Evolutionary conservation across 2,113 vertebrate species (phyloP), one percentile per base, ranked within the genome.

Genomic region (Syrmaticus mikado): DNA sequence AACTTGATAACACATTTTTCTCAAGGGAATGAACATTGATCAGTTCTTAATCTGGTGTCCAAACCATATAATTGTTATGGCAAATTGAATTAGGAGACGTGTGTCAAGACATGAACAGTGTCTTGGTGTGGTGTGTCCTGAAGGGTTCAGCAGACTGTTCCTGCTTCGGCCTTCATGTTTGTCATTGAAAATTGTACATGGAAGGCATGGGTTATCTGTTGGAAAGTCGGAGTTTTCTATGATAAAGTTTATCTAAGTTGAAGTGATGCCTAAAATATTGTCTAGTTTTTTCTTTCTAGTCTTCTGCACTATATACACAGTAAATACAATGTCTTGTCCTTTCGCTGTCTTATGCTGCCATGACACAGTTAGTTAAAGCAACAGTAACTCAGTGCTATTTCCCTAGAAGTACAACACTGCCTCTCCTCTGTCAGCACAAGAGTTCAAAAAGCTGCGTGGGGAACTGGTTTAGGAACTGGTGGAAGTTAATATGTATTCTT

Each of bases 331-430:
- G 28, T 45, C 2, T 34, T 80, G 45, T 67, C 2, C 14, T 40
- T 61, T 76, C 2, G 5, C 68, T 68, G 22, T 13, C 6, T 30
- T 52, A 13, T 3, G 6, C 25, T 86, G 43, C 50, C 2, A 1
- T 71, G 24, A 46, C 13, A 13, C 7, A 34, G 25, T 72, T 68
- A 57, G 21, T 34, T 78, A 28, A 61, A 46, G 11, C 13, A 2
- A 2, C 1, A 8, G 1, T 16, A 48, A 61, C 30, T 74, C 40
- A 68, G 74, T 8, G 2, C 30, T 16, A 40, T 79, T 84, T 68
- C 41, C 16, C 45, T 22, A 46, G 27, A 48, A 30, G 28, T 45
- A 17, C 0, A 0, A 6, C 10, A 4, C 18, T 45, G 48, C 15
- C 14, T 32, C 34, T 40, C 28, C 28, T 66, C 30, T 64, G 67